These are phyloP conservation scores for Salminus brasiliensis DNA, from an alignment of 2,113 vertebrate species.

Conservation along the genomic window DNA sequence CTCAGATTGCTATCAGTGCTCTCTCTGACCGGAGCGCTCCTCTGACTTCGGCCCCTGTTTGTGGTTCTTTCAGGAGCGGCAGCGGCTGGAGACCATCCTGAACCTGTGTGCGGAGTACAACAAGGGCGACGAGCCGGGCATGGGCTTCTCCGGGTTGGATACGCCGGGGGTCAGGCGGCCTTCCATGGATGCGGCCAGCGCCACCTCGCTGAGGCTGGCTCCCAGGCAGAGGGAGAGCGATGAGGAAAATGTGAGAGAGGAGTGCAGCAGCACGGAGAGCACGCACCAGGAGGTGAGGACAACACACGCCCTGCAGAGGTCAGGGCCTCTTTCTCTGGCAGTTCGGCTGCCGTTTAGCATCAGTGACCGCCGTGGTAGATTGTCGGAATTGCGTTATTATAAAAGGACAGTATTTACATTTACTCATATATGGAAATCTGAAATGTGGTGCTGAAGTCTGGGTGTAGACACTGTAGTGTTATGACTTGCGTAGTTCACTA, in stretches of 20 bases:
- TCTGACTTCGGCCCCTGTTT: too few species aligned
- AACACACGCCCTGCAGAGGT: constrained; percentile 66
- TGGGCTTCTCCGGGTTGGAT: constrained; percentile 25
- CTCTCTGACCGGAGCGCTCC: background rate
- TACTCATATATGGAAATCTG: too few species aligned
- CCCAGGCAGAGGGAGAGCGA: constrained; percentile 80
- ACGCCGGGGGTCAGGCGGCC: constrained; percentile 46
- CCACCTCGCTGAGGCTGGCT: constrained; percentile 32
- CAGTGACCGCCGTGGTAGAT: background rate
- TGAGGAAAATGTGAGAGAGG: constrained; percentile 91
- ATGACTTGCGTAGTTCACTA: too few species aligned
- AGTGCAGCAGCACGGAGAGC: constrained; percentile 95
- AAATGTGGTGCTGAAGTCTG: too few species aligned
- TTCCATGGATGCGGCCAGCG: constrained; percentile 26
- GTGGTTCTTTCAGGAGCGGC: constrained; percentile 78
- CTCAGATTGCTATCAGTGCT: constrained; percentile 35
- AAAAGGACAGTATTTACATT: too few species aligned
- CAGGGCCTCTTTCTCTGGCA: constrained; percentile 28
- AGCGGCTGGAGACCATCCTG: constrained; percentile 95
- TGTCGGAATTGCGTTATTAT: too few species aligned
- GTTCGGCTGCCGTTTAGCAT: background rate
- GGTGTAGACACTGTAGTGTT: too few species aligned
- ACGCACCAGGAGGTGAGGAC: constrained; percentile 91
- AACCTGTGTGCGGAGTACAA: constrained; percentile 95
- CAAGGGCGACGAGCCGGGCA: constrained; percentile 71